Percentiles rank a stretch among this genome's conserved stretches.
These are phyloP conservation scores for Crenichthys baileyi DNA, from an alignment of 2,797 vertebrate species.

Conservation along the genomic window DNA sequence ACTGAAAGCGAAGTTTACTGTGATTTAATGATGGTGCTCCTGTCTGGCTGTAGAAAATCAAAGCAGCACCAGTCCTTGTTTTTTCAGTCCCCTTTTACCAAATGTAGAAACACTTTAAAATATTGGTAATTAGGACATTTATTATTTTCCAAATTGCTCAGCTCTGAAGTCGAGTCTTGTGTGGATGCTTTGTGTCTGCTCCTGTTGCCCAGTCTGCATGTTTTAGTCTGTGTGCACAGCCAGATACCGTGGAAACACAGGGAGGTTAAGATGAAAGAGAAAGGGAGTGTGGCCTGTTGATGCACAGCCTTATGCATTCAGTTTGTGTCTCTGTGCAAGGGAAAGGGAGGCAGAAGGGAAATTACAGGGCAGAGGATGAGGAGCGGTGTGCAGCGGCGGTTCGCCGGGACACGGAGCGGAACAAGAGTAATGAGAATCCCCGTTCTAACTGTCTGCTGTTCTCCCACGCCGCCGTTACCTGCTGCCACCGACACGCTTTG, in stretches of 20 bases:
- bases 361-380: slow-evolving; percentile 60
- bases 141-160: slow-evolving; percentile 3
- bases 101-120: not conserved
- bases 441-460: slow-evolving; percentile 63
- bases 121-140: slow-evolving; percentile 2
- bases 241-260: slow-evolving; percentile 47
- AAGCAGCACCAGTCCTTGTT: not conserved
- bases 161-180: slow-evolving; percentile 28
- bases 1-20: not conserved
- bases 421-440: slow-evolving; percentile 76
- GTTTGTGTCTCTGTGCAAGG: slow-evolving; percentile 50
- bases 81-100: not conserved
- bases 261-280: slow-evolving; percentile 24
- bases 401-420: slow-evolving; percentile 66
- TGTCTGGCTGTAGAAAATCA: not conserved
- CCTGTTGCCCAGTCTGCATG: slow-evolving; percentile 50
- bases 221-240: slow-evolving; percentile 50
- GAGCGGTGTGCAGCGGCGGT: slow-evolving; percentile 46
- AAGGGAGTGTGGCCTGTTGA: slow-evolving; percentile 30
- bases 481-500: slow-evolving; percentile 57
- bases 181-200: slow-evolving; percentile 16
- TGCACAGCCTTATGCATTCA: slow-evolving; percentile 77
- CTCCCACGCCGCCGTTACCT: slow-evolving; percentile 41
- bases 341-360: slow-evolving; percentile 39
- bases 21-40: not conserved